Evolutionary conservation across 2,888 invertebrate genomes (phyloP).

Genomic region (Leptopilina myrica): DNA sequence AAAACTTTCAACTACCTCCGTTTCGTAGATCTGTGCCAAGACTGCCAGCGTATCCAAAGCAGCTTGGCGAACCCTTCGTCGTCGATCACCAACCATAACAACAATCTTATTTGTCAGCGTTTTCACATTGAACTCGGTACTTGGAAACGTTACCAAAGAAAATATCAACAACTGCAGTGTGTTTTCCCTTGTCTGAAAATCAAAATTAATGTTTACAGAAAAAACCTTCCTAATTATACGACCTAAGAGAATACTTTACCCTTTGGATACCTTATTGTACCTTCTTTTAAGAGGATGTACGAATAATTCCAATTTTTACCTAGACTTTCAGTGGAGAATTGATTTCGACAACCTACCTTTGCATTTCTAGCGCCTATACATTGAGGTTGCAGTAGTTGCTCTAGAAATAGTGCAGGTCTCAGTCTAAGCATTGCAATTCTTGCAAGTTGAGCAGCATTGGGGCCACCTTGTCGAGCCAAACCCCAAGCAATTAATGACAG

Average conservation of each 20-base stretch:
- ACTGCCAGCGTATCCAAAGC: slow-evolving; percentile 88
- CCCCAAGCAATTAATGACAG: slow-evolving; percentile 76
- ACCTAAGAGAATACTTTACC: too few species aligned
- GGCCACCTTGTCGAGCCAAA: slow-evolving; percentile 77
- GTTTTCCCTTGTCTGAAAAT: slow-evolving; percentile 83
- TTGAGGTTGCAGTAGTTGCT: slow-evolving; percentile 77
- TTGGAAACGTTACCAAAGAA: slow-evolving; percentile 87
- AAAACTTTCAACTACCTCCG: slow-evolving; percentile 63
- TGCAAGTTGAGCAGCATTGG: slow-evolving; percentile 76
- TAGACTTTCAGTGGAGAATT: too few species aligned
- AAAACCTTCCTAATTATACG: not conserved
- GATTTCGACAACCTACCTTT: slow-evolving; percentile 61
- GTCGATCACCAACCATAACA: slow-evolving; percentile 78
- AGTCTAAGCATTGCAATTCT: slow-evolving; percentile 77
- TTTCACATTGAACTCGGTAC: slow-evolving; percentile 79
- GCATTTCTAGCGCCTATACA: slow-evolving; percentile 73
- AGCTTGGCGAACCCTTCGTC: slow-evolving; percentile 86
- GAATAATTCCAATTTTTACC: too few species aligned
- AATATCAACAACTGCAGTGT: slow-evolving; percentile 87
- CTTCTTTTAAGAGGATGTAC: too few species aligned
- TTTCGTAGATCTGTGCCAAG: slow-evolving; percentile 82
- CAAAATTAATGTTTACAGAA: not conserved
- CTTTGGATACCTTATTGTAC: too few species aligned
- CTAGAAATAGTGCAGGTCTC: slow-evolving; percentile 78
- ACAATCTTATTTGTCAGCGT: slow-evolving; percentile 68